Evolutionary conservation across 2,797 vertebrate genomes (phyloP).

Genomic region (Orestias chungarensis): DNA sequence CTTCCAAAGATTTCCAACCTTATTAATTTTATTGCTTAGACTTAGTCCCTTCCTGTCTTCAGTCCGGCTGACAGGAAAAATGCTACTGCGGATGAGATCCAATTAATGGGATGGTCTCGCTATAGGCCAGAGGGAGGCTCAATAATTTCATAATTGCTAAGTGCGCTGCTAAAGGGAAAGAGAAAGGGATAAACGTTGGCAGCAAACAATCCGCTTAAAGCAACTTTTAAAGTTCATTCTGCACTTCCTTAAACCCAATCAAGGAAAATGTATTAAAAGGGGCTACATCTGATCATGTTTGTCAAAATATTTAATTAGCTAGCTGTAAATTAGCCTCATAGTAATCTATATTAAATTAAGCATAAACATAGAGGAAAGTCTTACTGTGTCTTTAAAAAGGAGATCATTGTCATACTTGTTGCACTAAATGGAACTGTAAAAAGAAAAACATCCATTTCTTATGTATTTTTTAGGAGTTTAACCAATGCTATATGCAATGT

Average conservation of each 20-base stretch:
- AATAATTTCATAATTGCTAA: slow-evolving; percentile 51
- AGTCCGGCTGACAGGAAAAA: slow-evolving; percentile 20
- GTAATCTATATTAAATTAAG: not conserved
- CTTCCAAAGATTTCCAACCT: not conserved
- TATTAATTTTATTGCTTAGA: not conserved
- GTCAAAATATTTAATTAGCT: slow-evolving; percentile 9
- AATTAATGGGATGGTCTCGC: slow-evolving; percentile 37
- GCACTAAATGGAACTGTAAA: not conserved
- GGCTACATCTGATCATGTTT: not conserved
- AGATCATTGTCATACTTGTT: not conserved
- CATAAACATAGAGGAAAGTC: not conserved
- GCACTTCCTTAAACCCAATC: slow-evolving; percentile 20
- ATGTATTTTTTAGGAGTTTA: not conserved
- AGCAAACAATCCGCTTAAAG: slow-evolving; percentile 31
- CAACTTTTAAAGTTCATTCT: slow-evolving; percentile 25
- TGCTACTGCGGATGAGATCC: slow-evolving; percentile 14
- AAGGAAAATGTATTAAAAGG: not conserved
- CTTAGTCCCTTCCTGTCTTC: slow-evolving; percentile 1
- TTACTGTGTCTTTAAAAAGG: not conserved
- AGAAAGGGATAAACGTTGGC: slow-evolving; percentile 26
- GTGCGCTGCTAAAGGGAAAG: slow-evolving; percentile 48
- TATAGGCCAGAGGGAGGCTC: slow-evolving; percentile 20
- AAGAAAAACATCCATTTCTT: not conserved
- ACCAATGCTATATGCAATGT: not conserved
- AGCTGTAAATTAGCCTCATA: not conserved